A percentile compares a stretch with the other conserved stretches of the same genome.
These are phyloP conservation scores for Poliocrania exsul DNA, from an alignment of 2,797 vertebrate species.

Conservation along the genomic window DNA sequence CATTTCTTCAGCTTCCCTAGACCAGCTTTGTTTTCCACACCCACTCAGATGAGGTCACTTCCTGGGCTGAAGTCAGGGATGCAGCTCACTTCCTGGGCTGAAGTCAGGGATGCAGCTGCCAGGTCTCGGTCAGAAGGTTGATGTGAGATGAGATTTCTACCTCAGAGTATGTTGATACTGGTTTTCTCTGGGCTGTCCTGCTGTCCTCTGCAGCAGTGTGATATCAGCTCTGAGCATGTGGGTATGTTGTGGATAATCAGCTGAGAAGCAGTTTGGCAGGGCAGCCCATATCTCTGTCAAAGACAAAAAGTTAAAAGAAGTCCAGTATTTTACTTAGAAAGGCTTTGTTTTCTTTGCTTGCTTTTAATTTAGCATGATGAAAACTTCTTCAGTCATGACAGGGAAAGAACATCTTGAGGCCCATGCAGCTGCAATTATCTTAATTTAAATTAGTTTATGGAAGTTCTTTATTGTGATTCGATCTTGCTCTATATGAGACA, in stretches of 20 bases:
- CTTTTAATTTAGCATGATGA: background rate
- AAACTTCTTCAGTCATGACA: background rate
- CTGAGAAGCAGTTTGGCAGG: conserved; percentile 7
- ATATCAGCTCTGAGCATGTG: background rate
- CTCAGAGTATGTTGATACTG: background rate
- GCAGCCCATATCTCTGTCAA: background rate
- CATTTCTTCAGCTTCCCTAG: background rate
- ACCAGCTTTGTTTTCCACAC: background rate
- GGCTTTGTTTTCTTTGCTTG: background rate
- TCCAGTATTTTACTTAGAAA: background rate
- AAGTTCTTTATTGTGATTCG: background rate
- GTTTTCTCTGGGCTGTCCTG: background rate
- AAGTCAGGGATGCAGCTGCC: background rate
- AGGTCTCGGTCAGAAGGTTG: background rate
- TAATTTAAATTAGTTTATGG: background rate
- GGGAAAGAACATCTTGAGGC: background rate
- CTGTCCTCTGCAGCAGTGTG: background rate
- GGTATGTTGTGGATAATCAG: background rate
- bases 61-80: background rate
- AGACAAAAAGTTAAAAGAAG: background rate
- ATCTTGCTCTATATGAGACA: background rate
- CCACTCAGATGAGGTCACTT: accelerated
- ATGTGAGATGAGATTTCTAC: background rate
- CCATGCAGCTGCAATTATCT: background rate
- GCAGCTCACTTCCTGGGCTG: background rate